Base-by-base conservation (phyloP, 2,797 vertebrate species). In the Pelochelys cantorii region DNA sequence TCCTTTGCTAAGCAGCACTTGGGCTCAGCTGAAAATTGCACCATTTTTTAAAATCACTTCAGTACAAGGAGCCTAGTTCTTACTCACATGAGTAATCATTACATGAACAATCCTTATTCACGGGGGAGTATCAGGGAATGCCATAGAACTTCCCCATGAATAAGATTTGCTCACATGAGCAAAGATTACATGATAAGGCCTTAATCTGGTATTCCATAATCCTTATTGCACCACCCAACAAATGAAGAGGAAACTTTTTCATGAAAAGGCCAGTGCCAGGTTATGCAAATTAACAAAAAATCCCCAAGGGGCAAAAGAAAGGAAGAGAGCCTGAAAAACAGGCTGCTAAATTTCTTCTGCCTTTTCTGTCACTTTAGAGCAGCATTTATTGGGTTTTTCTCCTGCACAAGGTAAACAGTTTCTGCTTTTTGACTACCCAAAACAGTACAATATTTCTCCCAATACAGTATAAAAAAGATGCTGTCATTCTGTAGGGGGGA, bases 301-400 rank as follows among this genome's bases (percentile, higher is more conserved):
- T 78, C 84, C 84, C 59, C 86, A 85, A 85, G 89, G 88, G 88
- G 78, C 82, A 78, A 86, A 94, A 96, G 83, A 82, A 34, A 89
- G 83, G 82, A 11, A 84, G 92, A 94, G 92, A 94, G 93, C 90
- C 84, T 25, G 55, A 86, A 97, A 94, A 97, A 86, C 84, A 93
- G 96, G 94, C 85, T 89, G 93, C 93, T 56, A 94, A 97, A 96
- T 97, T 95, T 94, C 48, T 86, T 87, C 85, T 82, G 91, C 95
- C 96, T 95, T 55, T 84, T 85, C 93, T 97, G 97, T 97, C 97
- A 97, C 65, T 94, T 95, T 91, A 92, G 94, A 97, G 90, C 92
- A 95, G 59, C 75, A 96, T 65, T 95, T 93, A 94, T 95, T 95
- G 87, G 95, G 94, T 95, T 96, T 96, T 97, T 96, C 94, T 93